Evolutionary conservation across 2,888 invertebrate species (phyloP).

Genomic region (Noctua janthe): DNA sequence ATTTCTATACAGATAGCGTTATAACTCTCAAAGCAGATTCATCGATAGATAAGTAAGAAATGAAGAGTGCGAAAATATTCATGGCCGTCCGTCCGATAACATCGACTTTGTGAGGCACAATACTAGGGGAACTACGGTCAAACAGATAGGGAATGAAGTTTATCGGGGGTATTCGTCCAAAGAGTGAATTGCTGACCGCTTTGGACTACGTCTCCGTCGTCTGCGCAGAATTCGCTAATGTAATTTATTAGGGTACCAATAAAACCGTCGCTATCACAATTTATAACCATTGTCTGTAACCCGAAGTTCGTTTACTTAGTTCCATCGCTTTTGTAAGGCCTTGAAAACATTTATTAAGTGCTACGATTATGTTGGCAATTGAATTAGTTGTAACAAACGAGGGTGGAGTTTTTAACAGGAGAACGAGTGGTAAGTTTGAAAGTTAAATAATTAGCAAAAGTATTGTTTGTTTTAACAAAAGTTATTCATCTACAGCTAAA

Average conservation of each 20-base stretch:
- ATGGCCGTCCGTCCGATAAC: conserved; percentile 28
- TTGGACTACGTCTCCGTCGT: conserved; percentile 72
- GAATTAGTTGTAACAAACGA: conserved; percentile 52
- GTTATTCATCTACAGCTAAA: not conserved
- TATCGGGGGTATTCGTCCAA: conserved; percentile 62
- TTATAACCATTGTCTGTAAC: conserved; percentile 80
- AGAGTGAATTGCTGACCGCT: conserved; percentile 74
- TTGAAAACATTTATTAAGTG: conserved; percentile 63
- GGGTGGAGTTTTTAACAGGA: conserved; percentile 17
- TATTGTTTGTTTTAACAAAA: no score
- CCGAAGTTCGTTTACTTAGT: conserved; percentile 69
- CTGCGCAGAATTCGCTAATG: conserved; percentile 80
- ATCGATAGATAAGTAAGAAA: conserved; percentile 53
- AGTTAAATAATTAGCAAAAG: not conserved
- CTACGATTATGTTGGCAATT: conserved; percentile 57
- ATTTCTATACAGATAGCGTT: conserved; percentile 41
- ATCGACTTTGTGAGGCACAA: conserved; percentile 51
- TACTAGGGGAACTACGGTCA: conserved; percentile 48
- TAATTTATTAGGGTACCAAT: conserved; percentile 86
- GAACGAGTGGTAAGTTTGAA: conserved; percentile 1
- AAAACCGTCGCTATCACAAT: conserved; percentile 84
- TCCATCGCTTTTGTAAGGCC: conserved; percentile 58
- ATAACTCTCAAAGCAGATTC: conserved; percentile 39
- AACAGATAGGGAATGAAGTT: conserved; percentile 57
- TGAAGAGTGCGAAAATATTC: conserved; percentile 57